Conservation (phyloP, 2,888 invertebrate species). For the Nomada fucata region DNA sequence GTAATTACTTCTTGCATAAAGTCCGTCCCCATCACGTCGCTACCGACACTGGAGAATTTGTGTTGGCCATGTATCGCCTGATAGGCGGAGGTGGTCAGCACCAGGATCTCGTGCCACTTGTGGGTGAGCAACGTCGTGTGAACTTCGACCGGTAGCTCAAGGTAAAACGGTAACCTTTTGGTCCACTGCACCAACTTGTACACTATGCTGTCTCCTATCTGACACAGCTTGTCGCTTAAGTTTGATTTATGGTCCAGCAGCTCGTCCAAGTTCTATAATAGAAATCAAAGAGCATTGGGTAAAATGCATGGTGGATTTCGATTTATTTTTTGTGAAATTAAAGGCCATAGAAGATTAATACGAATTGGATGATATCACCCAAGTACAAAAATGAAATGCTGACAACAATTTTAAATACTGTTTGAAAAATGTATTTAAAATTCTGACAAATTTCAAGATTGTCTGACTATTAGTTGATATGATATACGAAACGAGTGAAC, state of each 20-base stretch:
- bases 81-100: slow-evolving; percentile 96
- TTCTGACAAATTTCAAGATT: no score
- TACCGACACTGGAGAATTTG: slow-evolving; percentile 82
- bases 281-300: background rate
- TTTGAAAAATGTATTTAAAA: no score
- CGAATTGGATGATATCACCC: no score
- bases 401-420: no score
- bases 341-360: no score
- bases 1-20: slow-evolving; percentile 92
- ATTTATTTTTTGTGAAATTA: background rate
- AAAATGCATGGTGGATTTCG: background rate
- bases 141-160: slow-evolving; percentile 97
- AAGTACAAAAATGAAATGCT: no score
- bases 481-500: slow-evolving; percentile 28
- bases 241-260: slow-evolving; percentile 95
- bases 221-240: slow-evolving; percentile 95
- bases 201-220: slow-evolving; percentile 98
- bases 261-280: slow-evolving; percentile 92
- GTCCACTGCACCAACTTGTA: slow-evolving; percentile 99
- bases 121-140: slow-evolving; percentile 98
- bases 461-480: background rate
- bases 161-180: slow-evolving; percentile 98
- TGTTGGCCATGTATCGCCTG: slow-evolving; percentile 93
- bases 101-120: slow-evolving; percentile 98
- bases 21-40: slow-evolving; percentile 89